Conservation (phyloP, 2,113 vertebrate genomes). For the Menidia beryllina region DNA sequence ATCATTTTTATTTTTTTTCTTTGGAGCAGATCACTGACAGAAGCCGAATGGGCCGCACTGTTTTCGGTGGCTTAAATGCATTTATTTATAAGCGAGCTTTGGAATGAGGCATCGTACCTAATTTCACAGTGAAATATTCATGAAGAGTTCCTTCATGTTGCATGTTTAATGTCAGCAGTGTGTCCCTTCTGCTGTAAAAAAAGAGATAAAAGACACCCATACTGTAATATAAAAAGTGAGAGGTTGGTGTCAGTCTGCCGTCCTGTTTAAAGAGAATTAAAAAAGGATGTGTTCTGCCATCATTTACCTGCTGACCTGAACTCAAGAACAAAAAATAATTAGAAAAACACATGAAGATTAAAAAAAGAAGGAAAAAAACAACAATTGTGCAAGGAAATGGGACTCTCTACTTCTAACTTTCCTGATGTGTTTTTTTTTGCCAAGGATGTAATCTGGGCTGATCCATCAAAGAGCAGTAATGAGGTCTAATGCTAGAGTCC, state of each 20-base stretch:
- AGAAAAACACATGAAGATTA: slow-evolving; percentile 6
- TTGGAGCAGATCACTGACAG: slow-evolving; percentile 25
- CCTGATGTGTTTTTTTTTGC: slow-evolving; percentile 39
- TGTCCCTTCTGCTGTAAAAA: slow-evolving; percentile 34
- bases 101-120: slow-evolving; percentile 56
- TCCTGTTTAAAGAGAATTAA: not conserved
- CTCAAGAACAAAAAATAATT: no score
- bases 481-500: slow-evolving; percentile 80
- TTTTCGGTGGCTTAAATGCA: slow-evolving; percentile 35
- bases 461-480: slow-evolving; percentile 80
- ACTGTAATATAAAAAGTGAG: not conserved
- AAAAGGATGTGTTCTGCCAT: slow-evolving; percentile 24
- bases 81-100: slow-evolving; percentile 54
- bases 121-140: slow-evolving; percentile 74
- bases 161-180: slow-evolving; percentile 57
- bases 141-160: slow-evolving; percentile 44
- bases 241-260: not conserved
- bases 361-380: not conserved
- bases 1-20: no score
- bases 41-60: slow-evolving; percentile 2
- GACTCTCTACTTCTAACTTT: slow-evolving; percentile 55
- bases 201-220: slow-evolving; percentile 46
- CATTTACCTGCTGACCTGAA: slow-evolving; percentile 23
- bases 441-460: slow-evolving; percentile 75
- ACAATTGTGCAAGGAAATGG: not conserved